Percentiles rank a stretch among this genome's conserved stretches.
Conservation (phyloP, 2,113 vertebrate species). For the Apteryx owenii region DNA sequence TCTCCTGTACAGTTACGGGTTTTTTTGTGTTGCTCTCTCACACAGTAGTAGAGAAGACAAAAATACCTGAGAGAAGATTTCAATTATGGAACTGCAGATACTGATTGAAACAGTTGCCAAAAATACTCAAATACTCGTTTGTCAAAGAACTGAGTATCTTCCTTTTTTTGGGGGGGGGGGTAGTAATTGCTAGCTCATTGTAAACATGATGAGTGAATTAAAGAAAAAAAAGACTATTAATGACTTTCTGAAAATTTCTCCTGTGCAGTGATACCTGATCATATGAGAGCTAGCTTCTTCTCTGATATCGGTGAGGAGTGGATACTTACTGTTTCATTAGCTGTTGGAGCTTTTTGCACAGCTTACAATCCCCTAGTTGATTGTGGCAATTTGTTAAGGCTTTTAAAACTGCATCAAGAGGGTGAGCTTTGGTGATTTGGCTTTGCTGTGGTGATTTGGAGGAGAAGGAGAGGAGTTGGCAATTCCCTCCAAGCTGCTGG, state of each 20-base stretch:
- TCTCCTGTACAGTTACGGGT: conserved; percentile 3
- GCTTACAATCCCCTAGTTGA: background rate
- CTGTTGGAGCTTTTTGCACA: rapidly evolving
- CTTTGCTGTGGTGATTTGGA: background rate
- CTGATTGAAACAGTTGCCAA: conserved; percentile 1
- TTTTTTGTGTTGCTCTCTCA: conserved; percentile 39
- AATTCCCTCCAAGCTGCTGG: background rate
- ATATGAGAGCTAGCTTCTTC: background rate
- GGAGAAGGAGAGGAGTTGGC: background rate
- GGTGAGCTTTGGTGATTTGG: background rate
- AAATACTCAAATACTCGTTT: background rate
- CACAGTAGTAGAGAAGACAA: conserved; percentile 25
- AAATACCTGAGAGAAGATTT: conserved; percentile 35
- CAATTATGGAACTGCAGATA: conserved; percentile 12
- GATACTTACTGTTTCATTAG: background rate
- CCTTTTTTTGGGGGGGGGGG: background rate
- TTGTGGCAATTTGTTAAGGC: background rate
- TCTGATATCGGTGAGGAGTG: background rate
- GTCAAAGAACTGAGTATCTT: background rate
- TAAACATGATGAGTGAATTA: background rate
- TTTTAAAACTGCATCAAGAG: rapidly evolving
- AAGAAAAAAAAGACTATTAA: background rate
- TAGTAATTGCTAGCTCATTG: conserved; percentile 9
- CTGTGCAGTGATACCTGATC: rapidly evolving
- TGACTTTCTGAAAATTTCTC: background rate